Percentiles rank a stretch among this genome's conserved stretches.
Conservation (phyloP, 1,140 invertebrate genomes). For the Maniola jurtina region DNA sequence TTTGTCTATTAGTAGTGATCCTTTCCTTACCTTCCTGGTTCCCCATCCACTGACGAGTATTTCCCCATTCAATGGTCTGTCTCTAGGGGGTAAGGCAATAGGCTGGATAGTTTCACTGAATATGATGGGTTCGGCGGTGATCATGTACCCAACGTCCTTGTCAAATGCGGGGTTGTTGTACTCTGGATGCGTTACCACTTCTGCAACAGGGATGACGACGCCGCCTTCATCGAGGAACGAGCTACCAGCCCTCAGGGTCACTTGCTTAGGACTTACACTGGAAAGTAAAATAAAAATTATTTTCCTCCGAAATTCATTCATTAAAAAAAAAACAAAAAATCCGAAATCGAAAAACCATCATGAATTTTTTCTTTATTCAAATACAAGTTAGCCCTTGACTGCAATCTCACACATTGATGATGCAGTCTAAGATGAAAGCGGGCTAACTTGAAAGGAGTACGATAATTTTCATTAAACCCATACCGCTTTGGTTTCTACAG, state of each 20-base stretch:
- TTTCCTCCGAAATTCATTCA: no score
- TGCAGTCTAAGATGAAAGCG: no score
- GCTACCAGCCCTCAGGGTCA: slow-evolving; percentile 2
- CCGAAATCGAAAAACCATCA: no score
- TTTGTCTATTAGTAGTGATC: no score
- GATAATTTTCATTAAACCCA: no score
- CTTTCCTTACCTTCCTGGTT: background rate
- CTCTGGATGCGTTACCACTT: background rate
- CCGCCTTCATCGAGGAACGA: background rate
- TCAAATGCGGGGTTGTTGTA: slow-evolving; percentile 1
- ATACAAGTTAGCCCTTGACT: no score
- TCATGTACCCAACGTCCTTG: slow-evolving; percentile 3
- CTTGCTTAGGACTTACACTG: background rate
- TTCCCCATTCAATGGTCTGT: background rate
- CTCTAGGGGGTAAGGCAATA: background rate
- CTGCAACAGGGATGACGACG: background rate
- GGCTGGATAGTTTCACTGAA: background rate
- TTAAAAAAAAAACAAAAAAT: no score
- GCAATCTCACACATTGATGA: no score
- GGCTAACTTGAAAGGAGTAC: no score
- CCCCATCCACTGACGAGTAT: background rate
- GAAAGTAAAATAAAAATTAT: background rate
- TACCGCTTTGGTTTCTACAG: no score
- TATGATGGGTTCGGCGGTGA: background rate
- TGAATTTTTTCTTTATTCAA: no score